Evolutionary conservation across 53 echinoderm and acorn worm genomes (phyloP), one percentile per base, ranked within the genome.

Genomic region (Holothuria scabra): DNA sequence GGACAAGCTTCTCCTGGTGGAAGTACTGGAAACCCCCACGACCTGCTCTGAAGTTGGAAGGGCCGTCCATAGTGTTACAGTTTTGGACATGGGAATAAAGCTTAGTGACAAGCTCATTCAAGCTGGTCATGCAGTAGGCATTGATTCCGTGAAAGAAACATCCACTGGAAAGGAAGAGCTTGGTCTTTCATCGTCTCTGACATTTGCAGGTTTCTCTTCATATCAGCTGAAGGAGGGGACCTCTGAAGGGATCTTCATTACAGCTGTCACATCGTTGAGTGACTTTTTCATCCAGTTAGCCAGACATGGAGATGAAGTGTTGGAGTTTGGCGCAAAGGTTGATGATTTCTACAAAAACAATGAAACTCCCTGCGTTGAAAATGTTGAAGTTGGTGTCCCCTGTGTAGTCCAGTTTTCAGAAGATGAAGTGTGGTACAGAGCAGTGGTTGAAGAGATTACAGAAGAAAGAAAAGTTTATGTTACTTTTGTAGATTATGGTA

Each of bases 401-500:
- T 95, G 95, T 74, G 92, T 83, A 22, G 95, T 88, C 3, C 86
- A 92, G 75, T 92, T 86, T 74, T 90, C 95, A 0, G 86, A 83
- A 48, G 92, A 92, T 68, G 90, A 95, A 35, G 90, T 87, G 48
- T 95, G 95, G 95, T 95, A 92, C 61, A 38, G 95, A 80, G 95
- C 92, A 32, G 91, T 86, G 19, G 84, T 93, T 12, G 80, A 70
- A 21, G 60, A 79, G 2, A 84, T 92, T 7, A 79, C 71, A 28
- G 95, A 95, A 64, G 90, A 90, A 21, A n/a, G n/a, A n/a, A 37
- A 34, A 19, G 58, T 58, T 4, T 78, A 78, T 34, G 94, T 99
- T 18, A 92, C 89, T 13, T 99, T 89, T 66, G 94, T 99, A 20
- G 99, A 99, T 76, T 99, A 99, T 81, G 99, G 99, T 31, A 99